A percentile compares a stretch with the other conserved stretches of the same genome.
These are phyloP conservation scores for Zonitis immaculata DNA, from an alignment of 2,888 invertebrate species.

Conservation along the genomic window DNA sequence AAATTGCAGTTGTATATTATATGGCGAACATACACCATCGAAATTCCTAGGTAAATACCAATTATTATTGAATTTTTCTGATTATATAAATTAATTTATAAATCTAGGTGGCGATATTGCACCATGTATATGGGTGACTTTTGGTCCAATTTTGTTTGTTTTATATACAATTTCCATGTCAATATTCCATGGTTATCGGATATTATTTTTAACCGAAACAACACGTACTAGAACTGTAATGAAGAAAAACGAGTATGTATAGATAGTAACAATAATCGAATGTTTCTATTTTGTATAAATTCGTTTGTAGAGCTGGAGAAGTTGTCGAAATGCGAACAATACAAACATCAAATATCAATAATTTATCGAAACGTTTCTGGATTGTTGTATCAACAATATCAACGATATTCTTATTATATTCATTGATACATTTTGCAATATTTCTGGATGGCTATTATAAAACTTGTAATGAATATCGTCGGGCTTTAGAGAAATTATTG, in stretches of 20 bases:
- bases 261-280: background rate
- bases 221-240: conserved; percentile 41
- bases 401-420: conserved; percentile 60
- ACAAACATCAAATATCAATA: conserved; percentile 54
- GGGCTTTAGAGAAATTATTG: conserved; percentile 58
- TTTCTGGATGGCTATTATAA: conserved; percentile 68
- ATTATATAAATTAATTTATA: background rate
- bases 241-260: conserved; percentile 44
- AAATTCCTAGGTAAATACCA: conserved; percentile 53
- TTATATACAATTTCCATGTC: conserved; percentile 61
- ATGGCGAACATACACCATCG: conserved; percentile 57
- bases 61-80: background rate
- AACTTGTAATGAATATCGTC: conserved; percentile 73
- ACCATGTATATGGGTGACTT: conserved; percentile 64
- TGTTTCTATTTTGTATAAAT: conserved; percentile 6
- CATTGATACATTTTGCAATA: conserved; percentile 64
- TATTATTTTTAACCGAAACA: conserved; percentile 44
- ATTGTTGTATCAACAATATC: conserved; percentile 61
- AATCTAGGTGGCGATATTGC: conserved; percentile 58
- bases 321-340: conserved; percentile 62
- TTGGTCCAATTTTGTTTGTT: conserved; percentile 60
- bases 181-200: conserved; percentile 65
- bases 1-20: conserved; percentile 67
- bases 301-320: conserved; percentile 60
- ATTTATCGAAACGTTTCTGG: conserved; percentile 64